Evolutionary conservation across 2,113 vertebrate genomes (phyloP), one percentile per base, ranked within the genome.

Genomic region (Taurulus bubalis): DNA sequence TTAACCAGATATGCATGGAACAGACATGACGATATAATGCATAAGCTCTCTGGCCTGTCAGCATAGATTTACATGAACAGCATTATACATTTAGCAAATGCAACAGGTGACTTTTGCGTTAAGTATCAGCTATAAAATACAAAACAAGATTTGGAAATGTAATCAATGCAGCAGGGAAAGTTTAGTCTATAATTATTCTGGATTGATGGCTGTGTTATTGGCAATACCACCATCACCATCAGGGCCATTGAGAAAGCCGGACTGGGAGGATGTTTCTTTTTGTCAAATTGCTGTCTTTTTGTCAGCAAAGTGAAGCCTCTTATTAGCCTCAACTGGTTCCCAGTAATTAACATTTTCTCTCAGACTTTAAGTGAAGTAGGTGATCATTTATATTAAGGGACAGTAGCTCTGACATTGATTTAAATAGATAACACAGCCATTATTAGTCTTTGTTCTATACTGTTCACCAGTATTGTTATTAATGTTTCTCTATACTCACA

Each of bases 161-260:
- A 81, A 89, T 85, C 80, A 82, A 70, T 80, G 55, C 60, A 58
- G 84, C 77, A 72, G 75, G 55, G 69, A 86, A 87, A 77, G 82
- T 91, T 87, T 63, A 66, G 79, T 66, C 79, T 90, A 77, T 91
- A 82, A 90, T 90, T 91, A 85, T 68, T 53, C 47, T 62, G 55
- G 65, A 82, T 72, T 79, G 78, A 79, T 51, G 71, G 60, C 18
- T 65, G 60, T 71, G 80, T 59, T 83, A 60, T 60, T 58, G 36
- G 45, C 71, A 69, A 85, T 67, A 74, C 77, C 59, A 77, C 59
- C 32, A 58, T 70, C 60, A 49, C 55, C 53, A 68, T 62, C 75
- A 77, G n/a, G 18, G 22, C 42, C 62, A 58, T 49, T 74, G 60
- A 60, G 53, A 42, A 63, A 60, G 34, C 38, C 55, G 16, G 32